These are phyloP conservation scores for Drosophila tanythrix DNA, from an alignment of 2,888 invertebrate species.

Conservation along the genomic window DNA sequence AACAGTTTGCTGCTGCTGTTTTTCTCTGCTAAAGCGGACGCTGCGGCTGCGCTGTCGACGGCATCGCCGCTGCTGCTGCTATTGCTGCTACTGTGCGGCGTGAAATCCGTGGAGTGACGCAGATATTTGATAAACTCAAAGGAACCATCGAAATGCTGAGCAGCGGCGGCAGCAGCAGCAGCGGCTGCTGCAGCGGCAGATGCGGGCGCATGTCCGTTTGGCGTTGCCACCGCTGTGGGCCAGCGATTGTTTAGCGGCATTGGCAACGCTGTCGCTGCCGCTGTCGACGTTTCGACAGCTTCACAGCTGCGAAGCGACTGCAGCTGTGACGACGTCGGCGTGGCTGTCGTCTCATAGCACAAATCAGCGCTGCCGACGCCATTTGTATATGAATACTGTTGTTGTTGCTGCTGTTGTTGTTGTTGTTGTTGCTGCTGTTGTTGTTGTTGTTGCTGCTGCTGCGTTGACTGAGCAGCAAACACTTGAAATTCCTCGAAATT, in stretches of 20 bases:
- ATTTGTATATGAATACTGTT: conserved; percentile 75
- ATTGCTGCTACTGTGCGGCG: conserved; percentile 50
- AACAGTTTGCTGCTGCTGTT: conserved; percentile 34
- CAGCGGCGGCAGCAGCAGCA: conserved; percentile 31
- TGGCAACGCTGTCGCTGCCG: conserved; percentile 36
- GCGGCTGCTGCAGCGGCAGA: conserved; percentile 31
- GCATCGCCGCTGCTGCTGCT: conserved; percentile 17
- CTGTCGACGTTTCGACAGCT: conserved; percentile 34
- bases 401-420: conserved; percentile 54
- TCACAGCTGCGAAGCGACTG: conserved; percentile 36
- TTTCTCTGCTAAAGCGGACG: conserved; percentile 1
- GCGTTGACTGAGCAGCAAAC: conserved; percentile 71
- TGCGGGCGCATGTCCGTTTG: conserved; percentile 58
- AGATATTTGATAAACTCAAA: conserved; percentile 85
- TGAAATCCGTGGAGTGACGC: conserved; percentile 83
- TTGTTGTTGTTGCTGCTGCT: conserved; percentile 46
- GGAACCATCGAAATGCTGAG: conserved; percentile 84
- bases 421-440: conserved; percentile 51
- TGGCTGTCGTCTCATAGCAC: conserved; percentile 52
- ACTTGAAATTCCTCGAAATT: conserved; percentile 84
- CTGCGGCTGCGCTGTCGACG: conserved; percentile 38
- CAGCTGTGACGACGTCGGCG: conserved; percentile 20
- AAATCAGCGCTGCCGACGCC: conserved; percentile 55
- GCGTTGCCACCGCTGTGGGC: conserved; percentile 75
- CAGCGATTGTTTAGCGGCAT: conserved; percentile 69